Conservation (phyloP, 2,113 vertebrate species). For the Rhegmatorhina hoffmannsi region DNA sequence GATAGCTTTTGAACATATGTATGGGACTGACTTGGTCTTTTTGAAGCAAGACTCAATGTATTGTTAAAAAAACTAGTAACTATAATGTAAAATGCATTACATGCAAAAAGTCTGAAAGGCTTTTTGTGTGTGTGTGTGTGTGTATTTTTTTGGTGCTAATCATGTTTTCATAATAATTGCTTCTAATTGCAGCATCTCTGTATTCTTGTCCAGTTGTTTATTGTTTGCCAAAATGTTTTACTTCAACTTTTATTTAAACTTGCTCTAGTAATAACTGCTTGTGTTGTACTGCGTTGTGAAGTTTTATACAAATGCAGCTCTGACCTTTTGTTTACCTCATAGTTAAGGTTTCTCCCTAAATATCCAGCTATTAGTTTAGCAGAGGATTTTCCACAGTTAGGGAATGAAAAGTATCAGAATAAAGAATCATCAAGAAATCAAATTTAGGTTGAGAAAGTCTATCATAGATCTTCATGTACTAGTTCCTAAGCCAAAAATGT, state of each 20-base stretch:
- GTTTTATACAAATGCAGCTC: not conserved
- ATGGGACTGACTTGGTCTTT: not conserved
- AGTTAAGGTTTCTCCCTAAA: not conserved
- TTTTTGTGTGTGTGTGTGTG: too few species aligned
- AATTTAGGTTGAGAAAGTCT: not conserved
- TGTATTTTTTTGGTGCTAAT: not conserved
- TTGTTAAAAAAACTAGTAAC: not conserved
- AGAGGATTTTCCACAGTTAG: not conserved
- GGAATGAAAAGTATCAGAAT: not conserved
- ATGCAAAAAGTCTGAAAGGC: not conserved
- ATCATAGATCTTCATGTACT: not conserved
- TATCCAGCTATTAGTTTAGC: not conserved
- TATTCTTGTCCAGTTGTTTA: not conserved
- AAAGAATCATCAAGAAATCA: not conserved
- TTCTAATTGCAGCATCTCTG: not conserved
- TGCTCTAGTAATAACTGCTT: not conserved
- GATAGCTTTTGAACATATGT: not conserved
- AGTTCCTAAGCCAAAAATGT: not conserved
- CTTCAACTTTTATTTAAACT: not conserved
- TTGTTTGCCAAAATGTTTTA: not conserved
- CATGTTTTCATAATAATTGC: not conserved
- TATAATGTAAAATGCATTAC: not conserved
- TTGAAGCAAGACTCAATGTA: not conserved
- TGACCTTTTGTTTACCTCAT: not conserved
- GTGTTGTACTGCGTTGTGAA: not conserved